Evolutionary conservation across 2,797 vertebrate species (phyloP).

Genomic region (Alectoris magna): DNA sequence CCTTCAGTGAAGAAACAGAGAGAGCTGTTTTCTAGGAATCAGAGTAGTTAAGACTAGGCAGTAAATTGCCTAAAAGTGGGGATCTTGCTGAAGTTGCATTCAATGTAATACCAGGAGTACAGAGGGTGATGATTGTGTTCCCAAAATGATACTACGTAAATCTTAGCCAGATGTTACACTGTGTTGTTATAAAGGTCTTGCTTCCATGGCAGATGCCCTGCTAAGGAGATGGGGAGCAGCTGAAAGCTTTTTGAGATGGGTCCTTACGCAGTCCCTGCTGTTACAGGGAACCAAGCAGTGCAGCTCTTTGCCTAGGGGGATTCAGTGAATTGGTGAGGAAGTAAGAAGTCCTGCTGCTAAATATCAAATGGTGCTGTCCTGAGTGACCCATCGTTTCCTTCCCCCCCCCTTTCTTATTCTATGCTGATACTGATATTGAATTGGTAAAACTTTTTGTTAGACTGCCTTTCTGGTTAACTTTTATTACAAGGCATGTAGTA

Average conservation of each 20-base stretch:
- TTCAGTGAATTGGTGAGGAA: background rate
- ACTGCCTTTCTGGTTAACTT: background rate
- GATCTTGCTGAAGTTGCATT: background rate
- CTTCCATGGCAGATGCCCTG: rapidly evolving
- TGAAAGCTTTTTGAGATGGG: background rate
- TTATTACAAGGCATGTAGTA: background rate
- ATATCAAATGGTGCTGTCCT: background rate
- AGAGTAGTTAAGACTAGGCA: background rate
- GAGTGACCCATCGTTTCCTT: background rate
- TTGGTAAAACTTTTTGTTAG: background rate
- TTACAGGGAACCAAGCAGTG: background rate
- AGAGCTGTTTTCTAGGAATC: background rate
- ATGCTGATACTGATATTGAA: background rate
- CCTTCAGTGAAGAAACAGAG: background rate
- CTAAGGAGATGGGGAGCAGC: background rate
- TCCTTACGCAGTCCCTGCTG: background rate
- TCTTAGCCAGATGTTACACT: background rate
- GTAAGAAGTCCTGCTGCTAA: background rate
- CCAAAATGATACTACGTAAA: background rate
- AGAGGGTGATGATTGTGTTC: rapidly evolving
- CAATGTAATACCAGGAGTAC: background rate
- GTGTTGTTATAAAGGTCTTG: background rate
- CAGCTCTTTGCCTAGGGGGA: background rate
- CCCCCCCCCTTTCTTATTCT: background rate
- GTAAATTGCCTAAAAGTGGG: background rate